Evolutionary conservation across 2,888 invertebrate genomes (phyloP).

Genomic region (Pseudoips prasinana): DNA sequence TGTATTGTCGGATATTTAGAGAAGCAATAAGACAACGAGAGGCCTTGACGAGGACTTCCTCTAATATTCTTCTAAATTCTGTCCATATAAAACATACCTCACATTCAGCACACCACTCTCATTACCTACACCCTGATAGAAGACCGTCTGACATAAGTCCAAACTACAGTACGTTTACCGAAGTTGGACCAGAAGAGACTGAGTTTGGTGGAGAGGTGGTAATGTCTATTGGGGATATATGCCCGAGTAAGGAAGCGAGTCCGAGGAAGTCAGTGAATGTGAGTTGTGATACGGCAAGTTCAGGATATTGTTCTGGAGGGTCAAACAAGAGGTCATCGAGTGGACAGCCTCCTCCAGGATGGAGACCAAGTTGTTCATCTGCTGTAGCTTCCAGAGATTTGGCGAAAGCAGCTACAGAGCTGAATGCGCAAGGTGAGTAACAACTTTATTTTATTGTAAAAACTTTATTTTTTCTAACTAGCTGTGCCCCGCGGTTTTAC

Average conservation of each 20-base stretch:
- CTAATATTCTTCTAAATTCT: slow-evolving; percentile 91
- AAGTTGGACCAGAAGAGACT: slow-evolving; percentile 72
- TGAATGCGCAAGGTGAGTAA: slow-evolving; percentile 86
- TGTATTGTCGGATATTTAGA: slow-evolving; percentile 93
- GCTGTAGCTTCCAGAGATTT: slow-evolving; percentile 81
- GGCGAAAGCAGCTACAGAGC: slow-evolving; percentile 85
- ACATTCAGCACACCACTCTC: slow-evolving; percentile 85
- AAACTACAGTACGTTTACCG: slow-evolving; percentile 76
- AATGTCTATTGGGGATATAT: slow-evolving; percentile 68
- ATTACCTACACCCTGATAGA: slow-evolving; percentile 71
- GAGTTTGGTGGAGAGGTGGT: slow-evolving; percentile 67
- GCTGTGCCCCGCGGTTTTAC: no score
- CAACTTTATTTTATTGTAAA: slow-evolving; percentile 2
- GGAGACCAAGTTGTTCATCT: slow-evolving; percentile 83
- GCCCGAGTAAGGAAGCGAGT: slow-evolving; percentile 74
- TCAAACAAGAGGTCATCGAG: slow-evolving; percentile 73
- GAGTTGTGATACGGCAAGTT: slow-evolving; percentile 77
- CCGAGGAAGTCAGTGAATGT: slow-evolving; percentile 75
- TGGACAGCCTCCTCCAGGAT: slow-evolving; percentile 78
- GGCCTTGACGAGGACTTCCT: slow-evolving; percentile 91
- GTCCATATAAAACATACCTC: slow-evolving; percentile 91
- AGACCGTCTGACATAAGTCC: slow-evolving; percentile 75
- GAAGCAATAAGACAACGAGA: slow-evolving; percentile 92
- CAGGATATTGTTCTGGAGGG: slow-evolving; percentile 76
- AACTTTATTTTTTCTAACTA: no score